Conservation (phyloP, 92 coral and sea anemone species). For the Muricea muricata region DNA sequence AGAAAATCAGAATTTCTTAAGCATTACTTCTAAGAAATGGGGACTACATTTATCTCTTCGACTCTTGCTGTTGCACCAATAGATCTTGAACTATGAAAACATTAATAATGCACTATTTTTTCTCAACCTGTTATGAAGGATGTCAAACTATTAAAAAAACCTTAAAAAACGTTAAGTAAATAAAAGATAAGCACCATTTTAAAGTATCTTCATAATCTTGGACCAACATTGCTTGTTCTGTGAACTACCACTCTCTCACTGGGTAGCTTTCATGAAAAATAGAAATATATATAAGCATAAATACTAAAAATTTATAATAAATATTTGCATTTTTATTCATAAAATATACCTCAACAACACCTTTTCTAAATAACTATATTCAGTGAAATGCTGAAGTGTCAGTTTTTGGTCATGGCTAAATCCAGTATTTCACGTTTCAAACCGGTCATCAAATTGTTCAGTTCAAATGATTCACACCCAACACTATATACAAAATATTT, state of each 20-base stretch:
- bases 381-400: not conserved
- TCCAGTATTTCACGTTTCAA: not conserved
- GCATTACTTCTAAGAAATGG: constrained; percentile 28
- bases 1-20: constrained; percentile 40
- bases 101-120: not conserved
- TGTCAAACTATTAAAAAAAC: not conserved
- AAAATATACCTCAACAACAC: constrained; percentile 14
- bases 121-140: not conserved
- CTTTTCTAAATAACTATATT: not conserved
- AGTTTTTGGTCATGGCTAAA: not conserved
- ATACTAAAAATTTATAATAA: not conserved
- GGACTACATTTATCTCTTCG: not conserved
- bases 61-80: constrained; percentile 11
- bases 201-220: constrained; percentile 2
- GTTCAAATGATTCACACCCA: not conserved
- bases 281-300: constrained; percentile 15
- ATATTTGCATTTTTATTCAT: constrained; percentile 13
- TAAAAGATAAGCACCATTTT: constrained; percentile 46
- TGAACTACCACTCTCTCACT: constrained; percentile 27
- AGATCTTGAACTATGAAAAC: not conserved
- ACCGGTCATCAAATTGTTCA: not conserved
- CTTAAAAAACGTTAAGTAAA: not conserved
- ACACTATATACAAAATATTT: constrained; percentile 16
- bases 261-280: constrained; percentile 46
- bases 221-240: constrained; percentile 16